Evolutionary conservation across 2,113 vertebrate genomes (phyloP).

Genomic region (Dasyurus viverrinus): DNA sequence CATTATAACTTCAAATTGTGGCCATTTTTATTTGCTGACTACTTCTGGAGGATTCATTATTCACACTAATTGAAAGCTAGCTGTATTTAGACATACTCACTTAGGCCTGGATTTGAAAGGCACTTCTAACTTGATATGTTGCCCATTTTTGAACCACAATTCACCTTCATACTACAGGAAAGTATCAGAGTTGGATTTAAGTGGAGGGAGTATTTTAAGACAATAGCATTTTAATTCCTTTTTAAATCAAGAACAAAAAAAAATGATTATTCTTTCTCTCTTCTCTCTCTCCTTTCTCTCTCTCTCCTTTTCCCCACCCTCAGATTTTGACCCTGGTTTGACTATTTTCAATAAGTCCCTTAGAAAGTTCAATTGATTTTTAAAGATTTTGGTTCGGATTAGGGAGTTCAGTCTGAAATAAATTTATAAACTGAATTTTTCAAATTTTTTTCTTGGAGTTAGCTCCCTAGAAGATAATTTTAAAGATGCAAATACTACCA

Average conservation of each 20-base stretch:
- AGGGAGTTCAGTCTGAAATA: background rate
- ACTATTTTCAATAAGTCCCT: background rate
- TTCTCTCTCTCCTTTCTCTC: too few relatives aligned
- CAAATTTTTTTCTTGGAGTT: background rate
- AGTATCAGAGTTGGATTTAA: background rate
- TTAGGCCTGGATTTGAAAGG: background rate
- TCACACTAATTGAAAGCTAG: background rate
- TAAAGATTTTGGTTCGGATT: background rate
- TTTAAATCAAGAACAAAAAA: background rate
- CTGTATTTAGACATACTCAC: background rate
- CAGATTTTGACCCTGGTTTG: background rate
- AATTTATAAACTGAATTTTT: background rate
- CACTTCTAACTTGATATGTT: background rate
- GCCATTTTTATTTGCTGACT: background rate
- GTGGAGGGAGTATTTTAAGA: background rate
- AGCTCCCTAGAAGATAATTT: background rate
- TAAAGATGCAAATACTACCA: background rate
- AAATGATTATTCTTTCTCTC: background rate
- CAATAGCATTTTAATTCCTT: background rate
- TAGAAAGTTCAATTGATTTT: background rate
- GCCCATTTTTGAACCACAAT: background rate
- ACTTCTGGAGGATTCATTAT: background rate
- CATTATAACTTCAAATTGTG: background rate
- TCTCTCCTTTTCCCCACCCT: too few relatives aligned
- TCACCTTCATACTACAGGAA: background rate